Conservation (phyloP, 53 echinoderm and acorn worm species). For the Echinarachnius parma region DNA sequence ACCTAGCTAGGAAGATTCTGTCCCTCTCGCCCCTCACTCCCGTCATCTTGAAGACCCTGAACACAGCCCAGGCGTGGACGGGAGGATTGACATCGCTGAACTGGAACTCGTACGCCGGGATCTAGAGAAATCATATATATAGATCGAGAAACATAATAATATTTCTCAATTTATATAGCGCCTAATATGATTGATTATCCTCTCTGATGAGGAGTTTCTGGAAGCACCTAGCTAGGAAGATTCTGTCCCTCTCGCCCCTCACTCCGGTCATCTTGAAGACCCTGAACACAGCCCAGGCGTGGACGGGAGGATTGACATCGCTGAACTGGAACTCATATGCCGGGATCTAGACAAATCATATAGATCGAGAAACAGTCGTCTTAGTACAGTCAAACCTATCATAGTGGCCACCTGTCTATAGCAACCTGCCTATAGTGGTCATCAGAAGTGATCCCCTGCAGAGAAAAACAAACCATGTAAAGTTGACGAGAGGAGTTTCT, state of each 20-base stretch:
- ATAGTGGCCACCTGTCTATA: too few relatives aligned
- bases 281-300: conserved; percentile 98
- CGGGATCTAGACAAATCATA: conserved; percentile 81
- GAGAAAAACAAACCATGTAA: conserved; percentile 96
- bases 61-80: conserved; percentile 98
- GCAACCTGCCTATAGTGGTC: too few relatives aligned
- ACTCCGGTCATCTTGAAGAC: conserved; percentile 91
- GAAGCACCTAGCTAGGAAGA: conserved; percentile 85
- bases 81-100: conserved; percentile 98
- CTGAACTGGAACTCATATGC: conserved; percentile 97
- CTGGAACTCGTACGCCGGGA: conserved; percentile 96
- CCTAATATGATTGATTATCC: too few relatives aligned
- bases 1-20: conserved; percentile 75
- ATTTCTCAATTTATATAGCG: too few relatives aligned
- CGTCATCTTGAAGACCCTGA: conserved; percentile 95
- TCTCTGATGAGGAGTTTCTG: conserved; percentile 96
- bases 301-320: conserved; percentile 97
- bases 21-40: conserved; percentile 81
- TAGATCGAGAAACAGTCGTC: too few relatives aligned
- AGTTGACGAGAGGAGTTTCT: conserved; percentile 96
- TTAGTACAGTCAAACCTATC: too few relatives aligned
- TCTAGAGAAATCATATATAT: too few relatives aligned
- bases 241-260: conserved; percentile 78
- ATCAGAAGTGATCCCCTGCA: too few relatives aligned
- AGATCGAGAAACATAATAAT: too few relatives aligned